A percentile compares a stretch with the other conserved stretches of the same genome.
phyloP scores from a whole-genome alignment of 2,797 vertebrate species.

The Moxostoma hubbsi region DNA sequence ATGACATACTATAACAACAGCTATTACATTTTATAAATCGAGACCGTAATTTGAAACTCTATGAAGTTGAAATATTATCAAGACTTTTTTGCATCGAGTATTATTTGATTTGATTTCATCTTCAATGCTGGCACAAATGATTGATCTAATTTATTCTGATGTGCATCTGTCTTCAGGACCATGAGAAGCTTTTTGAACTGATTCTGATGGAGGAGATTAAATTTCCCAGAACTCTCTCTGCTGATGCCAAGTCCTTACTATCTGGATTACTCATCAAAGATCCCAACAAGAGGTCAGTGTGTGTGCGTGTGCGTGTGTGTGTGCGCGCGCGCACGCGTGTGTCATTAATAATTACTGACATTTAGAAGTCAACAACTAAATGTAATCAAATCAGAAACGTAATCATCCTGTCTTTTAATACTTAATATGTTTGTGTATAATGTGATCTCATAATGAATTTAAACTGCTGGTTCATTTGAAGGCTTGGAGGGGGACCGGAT shows the following conservation, averaged over 20 bases:
- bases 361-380: too few relatives aligned
- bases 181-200: slow-evolving; percentile 95
- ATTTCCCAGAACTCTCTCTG: slow-evolving; percentile 93
- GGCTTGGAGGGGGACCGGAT: slow-evolving; percentile 90
- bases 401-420: too few relatives aligned
- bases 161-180: slow-evolving; percentile 80
- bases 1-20: slow-evolving; percentile 43
- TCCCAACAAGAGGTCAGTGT: slow-evolving; percentile 90
- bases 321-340: too few relatives aligned
- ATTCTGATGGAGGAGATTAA: slow-evolving; percentile 99
- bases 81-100: not conserved
- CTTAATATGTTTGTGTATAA: too few relatives aligned
- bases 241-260: slow-evolving; percentile 95
- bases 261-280: slow-evolving; percentile 97
- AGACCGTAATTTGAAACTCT: too few relatives aligned
- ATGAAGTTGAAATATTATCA: too few relatives aligned
- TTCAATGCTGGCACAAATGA: too few relatives aligned
- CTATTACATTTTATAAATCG: too few relatives aligned
- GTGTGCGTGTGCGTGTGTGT: not conserved
- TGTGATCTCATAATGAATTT: too few relatives aligned
- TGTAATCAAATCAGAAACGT: too few relatives aligned
- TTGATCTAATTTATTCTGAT: not conserved
- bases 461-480: slow-evolving; percentile 43
- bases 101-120: not conserved
- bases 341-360: too few relatives aligned